Percentiles rank a stretch among this genome's conserved stretches.
Evolutionary conservation across 1,140 invertebrate genomes (phyloP).

Genomic region (Heliconius himera): DNA sequence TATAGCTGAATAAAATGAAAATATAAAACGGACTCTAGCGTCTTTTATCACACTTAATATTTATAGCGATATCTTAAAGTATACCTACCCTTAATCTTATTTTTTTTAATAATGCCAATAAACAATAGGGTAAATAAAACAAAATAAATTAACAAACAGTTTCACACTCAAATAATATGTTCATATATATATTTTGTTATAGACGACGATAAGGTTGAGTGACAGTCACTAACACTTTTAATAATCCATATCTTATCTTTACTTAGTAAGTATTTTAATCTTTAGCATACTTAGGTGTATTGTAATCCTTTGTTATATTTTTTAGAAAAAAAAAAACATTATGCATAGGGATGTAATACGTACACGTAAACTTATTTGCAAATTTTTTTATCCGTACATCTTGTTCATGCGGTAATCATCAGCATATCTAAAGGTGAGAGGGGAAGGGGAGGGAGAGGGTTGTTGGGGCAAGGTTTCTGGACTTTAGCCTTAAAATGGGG

Average conservation of each 20-base stretch:
- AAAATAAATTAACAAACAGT: slow-evolving; percentile 1
- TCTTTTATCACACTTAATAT: no score
- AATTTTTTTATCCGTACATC: no score
- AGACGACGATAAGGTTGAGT: not conserved
- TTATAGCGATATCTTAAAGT: not conserved
- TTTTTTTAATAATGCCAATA: not conserved
- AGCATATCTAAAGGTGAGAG: no score
- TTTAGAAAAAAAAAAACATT: not conserved
- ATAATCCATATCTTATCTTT: not conserved
- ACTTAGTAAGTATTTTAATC: not conserved
- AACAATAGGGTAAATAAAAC: not conserved
- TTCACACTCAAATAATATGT: not conserved
- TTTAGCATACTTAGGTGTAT: not conserved
- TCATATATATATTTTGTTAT: not conserved
- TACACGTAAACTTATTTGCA: not conserved
- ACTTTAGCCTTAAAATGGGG: no score
- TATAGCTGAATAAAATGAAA: no score
- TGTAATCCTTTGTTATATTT: not conserved
- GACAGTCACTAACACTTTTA: not conserved
- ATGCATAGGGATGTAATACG: no score
- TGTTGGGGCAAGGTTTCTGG: no score
- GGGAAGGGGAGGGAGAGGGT: no score
- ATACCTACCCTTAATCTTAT: not conserved
- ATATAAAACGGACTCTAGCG: no score
- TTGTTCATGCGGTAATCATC: not conserved